Base-by-base conservation (phyloP, 2,888 invertebrate species). In the Apamea anceps region DNA sequence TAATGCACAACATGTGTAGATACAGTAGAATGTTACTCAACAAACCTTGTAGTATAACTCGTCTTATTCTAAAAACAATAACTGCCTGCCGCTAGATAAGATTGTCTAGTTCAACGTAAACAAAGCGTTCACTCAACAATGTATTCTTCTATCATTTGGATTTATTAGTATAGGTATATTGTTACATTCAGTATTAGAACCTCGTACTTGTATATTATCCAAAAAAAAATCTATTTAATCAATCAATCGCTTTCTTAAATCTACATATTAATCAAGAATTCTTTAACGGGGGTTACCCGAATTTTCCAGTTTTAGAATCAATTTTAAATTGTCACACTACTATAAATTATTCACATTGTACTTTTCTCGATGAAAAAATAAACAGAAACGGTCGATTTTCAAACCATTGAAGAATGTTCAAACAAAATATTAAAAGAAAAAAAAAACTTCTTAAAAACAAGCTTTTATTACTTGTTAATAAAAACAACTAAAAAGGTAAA, bases 21-120 rank as follows among this genome's bases (percentile, higher is more conserved):
- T 65, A 37, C 21, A 57, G 45, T 21, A 15, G 8, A 57, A 48
- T 37, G 32, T 54, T 72, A 45, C 18, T 68, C n/a, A 51, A 54
- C 6, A 45, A 67, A 54, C 63, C 67, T 75, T 75, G 66, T 74
- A 54, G n/a, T 21, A 72, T 28, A 68, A 60, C 13, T 65, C 57
- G 32, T 66, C n/a, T 60, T 37, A 72, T 67, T 71, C 71, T 66
- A 77, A 80, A 73, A 72, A 60, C 60, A 77, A 25, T 62, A 63
- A 15, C 51, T 75, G 32, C 25, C 37, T 60, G 37, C 51, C 51
- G 21, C 7, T 72, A 62, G 75, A 80, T 83, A 80, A 80, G 51
- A 83, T 83, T 83, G 75, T 72, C 28, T 72, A 15, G 12, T 70
- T 45, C 37, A 54, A 54, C 51, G 72, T 72, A 74, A 75, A 75